Base-by-base conservation (phyloP, 2,888 invertebrate genomes). In the Acleris sparsana region DNA sequence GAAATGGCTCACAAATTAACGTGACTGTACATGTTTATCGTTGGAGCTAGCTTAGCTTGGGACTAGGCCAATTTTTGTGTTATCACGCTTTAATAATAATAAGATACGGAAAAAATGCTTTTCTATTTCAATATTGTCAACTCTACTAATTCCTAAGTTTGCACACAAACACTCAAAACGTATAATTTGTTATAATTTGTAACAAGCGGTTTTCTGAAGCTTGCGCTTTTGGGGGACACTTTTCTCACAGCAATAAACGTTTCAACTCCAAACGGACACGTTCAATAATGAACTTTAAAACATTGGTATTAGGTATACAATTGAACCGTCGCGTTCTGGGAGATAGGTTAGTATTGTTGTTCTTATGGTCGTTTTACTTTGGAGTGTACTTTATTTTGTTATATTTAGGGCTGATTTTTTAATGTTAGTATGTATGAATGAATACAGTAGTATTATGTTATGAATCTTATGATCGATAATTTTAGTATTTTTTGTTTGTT, bases 141-240 rank as follows among this genome's bases (percentile, higher is more conserved):
- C 43, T 66, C 52, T 52, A 3, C 5, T 11, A 46, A 53, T 70
- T 70, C 46, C 25, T 59, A 71, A 56, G 25, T 67, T 59, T 67
- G 59, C 62, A 62, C 62, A 61, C 68, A 66, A 62, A 71, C 69
- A 66, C 69, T 70, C 72, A 70, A 53, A 74, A 76, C 72, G 71
- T 80, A 77, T 81, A 82, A 84, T 83, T 83, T 76, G 77, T 72
- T 80, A 39, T 39, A 39, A 39, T 39, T 39, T 39, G 39, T 39
- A 84, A 83, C 80, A 70, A 73, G 63, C 46, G 75, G 77, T 79
- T 76, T 73, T 76, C 75, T 75, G 75, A 71, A 75, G 74, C 79
- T 79, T 80, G 52, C 78, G 75, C 73, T 78, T 78, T 73, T 74
- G 70, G 77, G 81, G 76, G 70, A 69, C 70, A 62, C 57, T 69